phyloP scores from a whole-genome alignment of 1,140 invertebrate species.

The Macrosteles quadrilineatus region DNA sequence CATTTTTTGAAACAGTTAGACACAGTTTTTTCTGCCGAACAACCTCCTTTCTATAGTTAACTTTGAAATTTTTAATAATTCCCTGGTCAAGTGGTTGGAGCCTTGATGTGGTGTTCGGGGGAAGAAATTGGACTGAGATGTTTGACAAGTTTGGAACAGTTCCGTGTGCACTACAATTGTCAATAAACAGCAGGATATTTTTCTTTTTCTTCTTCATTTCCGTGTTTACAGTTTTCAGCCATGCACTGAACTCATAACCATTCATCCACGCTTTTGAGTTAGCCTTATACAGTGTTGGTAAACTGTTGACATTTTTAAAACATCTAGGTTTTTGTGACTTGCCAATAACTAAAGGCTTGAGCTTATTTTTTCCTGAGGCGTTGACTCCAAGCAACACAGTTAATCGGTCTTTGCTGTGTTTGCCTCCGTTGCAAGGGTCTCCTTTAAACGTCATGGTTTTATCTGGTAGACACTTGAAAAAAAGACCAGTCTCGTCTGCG shows the following conservation, averaged over 20 bases:
- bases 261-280: slow-evolving; percentile 54
- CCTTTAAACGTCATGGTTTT: slow-evolving; percentile 47
- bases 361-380: slow-evolving; percentile 48
- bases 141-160: not conserved
- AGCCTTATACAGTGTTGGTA: slow-evolving; percentile 44
- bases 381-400: slow-evolving; percentile 49
- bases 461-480: slow-evolving; percentile 37
- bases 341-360: slow-evolving; percentile 49
- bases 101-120: not conserved
- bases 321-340: slow-evolving; percentile 50
- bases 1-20: too few species aligned
- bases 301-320: slow-evolving; percentile 46
- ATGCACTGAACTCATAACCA: slow-evolving; percentile 41
- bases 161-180: not conserved
- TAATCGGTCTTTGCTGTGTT: slow-evolving; percentile 49
- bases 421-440: slow-evolving; percentile 46
- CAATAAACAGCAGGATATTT: not conserved
- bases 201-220: slow-evolving; percentile 37
- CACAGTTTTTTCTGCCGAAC: too few species aligned
- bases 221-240: slow-evolving; percentile 37
- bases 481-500: slow-evolving; percentile 6
- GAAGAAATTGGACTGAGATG: not conserved
- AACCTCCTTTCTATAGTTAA: not conserved
- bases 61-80: slow-evolving; percentile 13
- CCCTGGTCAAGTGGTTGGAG: not conserved